These are phyloP conservation scores for Sialia sialis DNA, from an alignment of 2,113 vertebrate genomes.

Conservation along the genomic window DNA sequence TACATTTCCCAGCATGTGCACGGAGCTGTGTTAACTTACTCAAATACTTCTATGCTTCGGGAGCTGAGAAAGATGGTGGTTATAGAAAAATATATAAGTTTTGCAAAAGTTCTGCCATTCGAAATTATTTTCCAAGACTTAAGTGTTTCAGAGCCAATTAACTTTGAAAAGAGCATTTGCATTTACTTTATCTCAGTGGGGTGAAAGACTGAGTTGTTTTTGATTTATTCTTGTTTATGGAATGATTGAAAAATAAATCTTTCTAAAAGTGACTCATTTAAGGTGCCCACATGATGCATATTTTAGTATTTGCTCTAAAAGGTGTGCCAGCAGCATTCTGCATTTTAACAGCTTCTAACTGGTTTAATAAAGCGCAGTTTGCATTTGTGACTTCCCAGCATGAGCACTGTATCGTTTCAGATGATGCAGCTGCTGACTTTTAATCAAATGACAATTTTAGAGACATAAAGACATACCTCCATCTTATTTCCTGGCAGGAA, in stretches of 20 bases:
- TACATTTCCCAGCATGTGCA: background rate
- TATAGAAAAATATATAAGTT: background rate
- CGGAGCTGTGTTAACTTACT: background rate
- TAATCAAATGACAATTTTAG: conserved; percentile 52
- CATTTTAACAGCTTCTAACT: conserved; percentile 40
- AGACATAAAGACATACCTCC: background rate
- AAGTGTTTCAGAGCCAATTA: conserved; percentile 24
- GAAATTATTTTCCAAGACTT: conserved; percentile 1
- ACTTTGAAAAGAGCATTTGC: conserved; percentile 12
- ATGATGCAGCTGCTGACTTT: conserved; percentile 52
- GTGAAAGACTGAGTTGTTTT: conserved; percentile 30
- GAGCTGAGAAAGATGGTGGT: background rate
- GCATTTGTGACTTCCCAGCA: conserved; percentile 41
- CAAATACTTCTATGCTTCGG: background rate
- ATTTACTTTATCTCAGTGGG: conserved; percentile 35
- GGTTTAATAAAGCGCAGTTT: conserved; percentile 42
- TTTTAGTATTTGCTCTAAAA: conserved; percentile 38
- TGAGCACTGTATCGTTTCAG: background rate
- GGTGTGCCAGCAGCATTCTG: conserved; percentile 38
- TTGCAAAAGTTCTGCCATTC: background rate
- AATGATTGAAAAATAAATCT: conserved; percentile 31
- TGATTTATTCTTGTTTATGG: conserved; percentile 38
- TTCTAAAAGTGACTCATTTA: conserved; percentile 1
- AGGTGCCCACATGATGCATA: background rate
- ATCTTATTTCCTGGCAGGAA: background rate